These are phyloP conservation scores for Diplogasteroides magnus DNA, from an alignment of 1,140 invertebrate genomes.

Conservation along the genomic window DNA sequence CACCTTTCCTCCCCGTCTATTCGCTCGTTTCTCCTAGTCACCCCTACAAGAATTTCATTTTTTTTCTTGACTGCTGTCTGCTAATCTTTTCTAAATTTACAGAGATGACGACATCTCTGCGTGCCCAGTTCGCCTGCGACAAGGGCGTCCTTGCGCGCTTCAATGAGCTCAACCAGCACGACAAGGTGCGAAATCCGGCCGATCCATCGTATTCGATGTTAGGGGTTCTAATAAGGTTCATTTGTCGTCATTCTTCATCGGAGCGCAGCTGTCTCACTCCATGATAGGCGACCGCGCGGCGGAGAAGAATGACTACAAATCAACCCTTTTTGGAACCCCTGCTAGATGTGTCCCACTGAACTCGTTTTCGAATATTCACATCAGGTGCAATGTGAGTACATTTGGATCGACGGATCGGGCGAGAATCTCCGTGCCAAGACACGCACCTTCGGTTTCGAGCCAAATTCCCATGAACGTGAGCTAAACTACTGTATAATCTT, in stretches of 20 bases:
- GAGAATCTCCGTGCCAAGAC: constrained; percentile 79
- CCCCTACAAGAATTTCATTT: background rate
- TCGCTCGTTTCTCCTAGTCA: no score
- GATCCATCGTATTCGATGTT: background rate
- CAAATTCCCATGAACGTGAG: constrained; percentile 66
- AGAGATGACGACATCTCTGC: background rate
- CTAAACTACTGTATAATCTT: background rate
- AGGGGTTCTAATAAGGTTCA: no score
- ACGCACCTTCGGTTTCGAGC: constrained; percentile 71
- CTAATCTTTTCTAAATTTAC: no score
- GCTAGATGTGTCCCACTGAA: background rate
- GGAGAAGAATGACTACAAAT: no score
- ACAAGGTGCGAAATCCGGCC: background rate
- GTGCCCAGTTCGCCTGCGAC: background rate
- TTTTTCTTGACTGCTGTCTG: background rate
- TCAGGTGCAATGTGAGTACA: constrained; percentile 67
- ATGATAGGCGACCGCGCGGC: no score
- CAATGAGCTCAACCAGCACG: background rate
- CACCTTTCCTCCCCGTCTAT: no score
- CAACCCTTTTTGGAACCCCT: no score
- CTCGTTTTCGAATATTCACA: background rate
- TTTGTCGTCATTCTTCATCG: no score
- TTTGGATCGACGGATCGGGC: no score
- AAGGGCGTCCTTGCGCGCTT: background rate
- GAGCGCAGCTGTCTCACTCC: no score